Percentiles rank a stretch among this genome's conserved stretches.
These are phyloP conservation scores for Acanthopagrus latus DNA, from an alignment of 2,797 vertebrate genomes.

Conservation along the genomic window DNA sequence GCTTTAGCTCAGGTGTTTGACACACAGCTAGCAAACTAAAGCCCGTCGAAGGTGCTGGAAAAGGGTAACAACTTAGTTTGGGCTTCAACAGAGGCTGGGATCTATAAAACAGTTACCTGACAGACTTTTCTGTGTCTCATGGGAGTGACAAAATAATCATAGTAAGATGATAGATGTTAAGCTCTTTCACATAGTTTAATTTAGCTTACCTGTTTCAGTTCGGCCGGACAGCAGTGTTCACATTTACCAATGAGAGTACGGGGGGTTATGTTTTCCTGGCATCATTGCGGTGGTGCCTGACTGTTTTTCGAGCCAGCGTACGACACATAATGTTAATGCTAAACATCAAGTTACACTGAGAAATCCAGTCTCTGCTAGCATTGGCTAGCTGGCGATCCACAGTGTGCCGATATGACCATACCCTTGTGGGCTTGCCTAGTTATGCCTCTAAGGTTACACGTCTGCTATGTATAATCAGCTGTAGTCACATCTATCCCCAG, in stretches of 20 bases:
- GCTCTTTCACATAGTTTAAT: not conserved
- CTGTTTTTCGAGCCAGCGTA: not conserved
- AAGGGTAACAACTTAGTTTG: not conserved
- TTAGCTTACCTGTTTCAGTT: too few species aligned
- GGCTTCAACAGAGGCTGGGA: not conserved
- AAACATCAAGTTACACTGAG: not conserved
- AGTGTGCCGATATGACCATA: not conserved
- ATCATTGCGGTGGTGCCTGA: too few species aligned
- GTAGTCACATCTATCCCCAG: accelerated
- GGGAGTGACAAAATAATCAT: not conserved
- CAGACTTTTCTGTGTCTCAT: accelerated
- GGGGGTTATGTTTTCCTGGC: not conserved
- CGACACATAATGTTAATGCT: not conserved
- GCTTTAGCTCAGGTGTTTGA: conserved; percentile 51
- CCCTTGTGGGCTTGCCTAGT: not conserved
- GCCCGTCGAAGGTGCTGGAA: not conserved
- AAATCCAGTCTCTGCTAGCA: not conserved
- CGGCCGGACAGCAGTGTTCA: too few species aligned
- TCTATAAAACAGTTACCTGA: too few species aligned
- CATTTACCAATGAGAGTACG: too few species aligned
- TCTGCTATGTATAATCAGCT: not conserved
- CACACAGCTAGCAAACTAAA: conserved; percentile 3
- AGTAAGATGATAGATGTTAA: not conserved
- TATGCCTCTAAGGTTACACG: too few species aligned
- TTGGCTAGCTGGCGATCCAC: not conserved